These are phyloP conservation scores for Morphnarchus princeps DNA, from an alignment of 2,113 vertebrate genomes.

Conservation along the genomic window DNA sequence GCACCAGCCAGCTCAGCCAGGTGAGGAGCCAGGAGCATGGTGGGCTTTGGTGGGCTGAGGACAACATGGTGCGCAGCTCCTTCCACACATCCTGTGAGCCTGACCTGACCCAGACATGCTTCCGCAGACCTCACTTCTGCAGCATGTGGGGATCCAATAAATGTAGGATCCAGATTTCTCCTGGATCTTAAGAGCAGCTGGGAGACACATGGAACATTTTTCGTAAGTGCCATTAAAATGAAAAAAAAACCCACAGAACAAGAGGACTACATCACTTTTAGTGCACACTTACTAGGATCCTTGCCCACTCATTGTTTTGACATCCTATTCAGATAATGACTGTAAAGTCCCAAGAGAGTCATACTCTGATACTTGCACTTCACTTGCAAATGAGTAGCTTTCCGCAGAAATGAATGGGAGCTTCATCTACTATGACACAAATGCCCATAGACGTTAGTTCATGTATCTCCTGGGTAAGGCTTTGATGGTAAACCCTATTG, in stretches of 20 bases:
- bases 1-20: background rate
- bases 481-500: background rate
- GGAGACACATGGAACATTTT: background rate
- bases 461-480: background rate
- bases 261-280: background rate
- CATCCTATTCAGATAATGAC: background rate
- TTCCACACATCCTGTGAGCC: background rate
- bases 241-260: background rate
- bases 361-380: background rate
- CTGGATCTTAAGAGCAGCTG: background rate
- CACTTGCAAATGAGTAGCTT: background rate
- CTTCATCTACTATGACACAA: background rate
- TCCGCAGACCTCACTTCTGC: background rate
- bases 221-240: background rate
- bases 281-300: background rate
- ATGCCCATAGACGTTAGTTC: background rate
- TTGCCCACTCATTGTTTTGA: conserved; percentile 17
- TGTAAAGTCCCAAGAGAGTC: background rate
- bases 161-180: background rate
- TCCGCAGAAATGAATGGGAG: background rate
- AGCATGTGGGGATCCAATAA: background rate
- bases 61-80: background rate
- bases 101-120: background rate
- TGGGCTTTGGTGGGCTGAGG: background rate
- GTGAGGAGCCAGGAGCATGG: background rate